Evolutionary conservation across 2,888 invertebrate species (phyloP), one percentile per base, ranked within the genome.

Genomic region (Apoda limacodes): DNA sequence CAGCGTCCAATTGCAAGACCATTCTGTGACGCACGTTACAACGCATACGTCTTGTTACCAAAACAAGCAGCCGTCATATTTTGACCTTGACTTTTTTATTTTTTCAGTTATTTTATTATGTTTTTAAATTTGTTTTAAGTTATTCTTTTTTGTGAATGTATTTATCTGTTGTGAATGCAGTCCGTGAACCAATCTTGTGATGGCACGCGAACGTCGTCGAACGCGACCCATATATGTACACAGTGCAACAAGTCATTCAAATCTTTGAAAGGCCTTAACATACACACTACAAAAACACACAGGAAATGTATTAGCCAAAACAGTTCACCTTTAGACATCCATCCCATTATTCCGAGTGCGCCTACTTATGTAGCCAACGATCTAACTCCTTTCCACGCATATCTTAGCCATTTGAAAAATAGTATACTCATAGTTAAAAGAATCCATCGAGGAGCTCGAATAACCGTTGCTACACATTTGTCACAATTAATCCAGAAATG

Each of bases 171-270:
- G 32, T 32, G 31, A 25, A 31, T 31, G 31, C 31, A 31, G 31
- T 13, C 31, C 31, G 25, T 21, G 31, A 31, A 25, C 31, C 31
- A 31, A 25, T 25, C 31, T 31, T 25, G 31, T 31, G 31, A 31
- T 31, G 25, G 25, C 25, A 31, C 17, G n/a, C n/a, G n/a, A n/a
- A n/a, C n/a, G n/a, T n/a, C 30, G 25, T 23, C 32, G 27, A 22
- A 17, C 32, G 22, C 26, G 30, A 31, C 26, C 22, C 24, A 17
- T 17, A 17, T 7, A 17, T 17, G 17, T 28, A 28, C 25, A 28
- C 28, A 28, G 23, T 34, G 30, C 30, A 30, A 34, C 30, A 30
- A 34, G 23, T 34, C 34, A 26, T 34, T 34, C 26, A 34, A 34
- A 34, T 26, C 27, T 30, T 22, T 30, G 30, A 30, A 30, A 34